Evolutionary conservation across 1,140 invertebrate species (phyloP), one percentile per base, ranked within the genome.

Genomic region (Mizuhopecten yessoensis): DNA sequence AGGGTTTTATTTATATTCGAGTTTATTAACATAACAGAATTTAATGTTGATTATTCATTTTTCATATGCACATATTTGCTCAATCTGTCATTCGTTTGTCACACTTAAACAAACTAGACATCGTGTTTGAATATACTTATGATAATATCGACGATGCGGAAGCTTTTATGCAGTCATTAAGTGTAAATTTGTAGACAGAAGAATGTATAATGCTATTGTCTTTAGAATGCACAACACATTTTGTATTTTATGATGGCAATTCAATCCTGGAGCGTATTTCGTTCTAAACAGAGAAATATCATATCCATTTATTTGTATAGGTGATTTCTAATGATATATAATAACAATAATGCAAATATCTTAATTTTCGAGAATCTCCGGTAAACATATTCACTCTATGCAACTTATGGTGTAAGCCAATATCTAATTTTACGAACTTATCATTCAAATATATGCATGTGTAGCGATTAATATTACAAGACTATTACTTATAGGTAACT

Each of bases 41-140:
- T 75, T 29, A 75, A 75, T 75, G 57, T n/a, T 75, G 57, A 75
- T 75, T 75, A 75, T 75, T 75, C 57, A 75, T 75, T 75, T 75
- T 29, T n/a, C n/a, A 29, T 75, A 75, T 75, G 57, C 57, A 75
- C 57, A 75, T 75, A 75, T 75, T 75, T 75, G 57, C n/a, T 75
- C 23, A 75, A n/a, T 75, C 57, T 75, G 57, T 75, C 57, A 29
- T 75, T 75, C 57, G 29, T 29, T 29, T 75, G 57, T 75, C 57
- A 75, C 1, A 75, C 57, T 75, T 75, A n/a, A 17, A 75, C 57
- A 75, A 75, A 75, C 57, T 75, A 75, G 57, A 75, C 57, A n/a
- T 75, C 57, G 29, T 75, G 15, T 75, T 75, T n/a, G 57, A 75
- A 75, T 75, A 29, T 29, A 29, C 5, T 75, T 75, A 75, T 75